These are phyloP conservation scores for Alloscopus bannaensis DNA, from an alignment of 2,888 invertebrate species.

Conservation along the genomic window DNA sequence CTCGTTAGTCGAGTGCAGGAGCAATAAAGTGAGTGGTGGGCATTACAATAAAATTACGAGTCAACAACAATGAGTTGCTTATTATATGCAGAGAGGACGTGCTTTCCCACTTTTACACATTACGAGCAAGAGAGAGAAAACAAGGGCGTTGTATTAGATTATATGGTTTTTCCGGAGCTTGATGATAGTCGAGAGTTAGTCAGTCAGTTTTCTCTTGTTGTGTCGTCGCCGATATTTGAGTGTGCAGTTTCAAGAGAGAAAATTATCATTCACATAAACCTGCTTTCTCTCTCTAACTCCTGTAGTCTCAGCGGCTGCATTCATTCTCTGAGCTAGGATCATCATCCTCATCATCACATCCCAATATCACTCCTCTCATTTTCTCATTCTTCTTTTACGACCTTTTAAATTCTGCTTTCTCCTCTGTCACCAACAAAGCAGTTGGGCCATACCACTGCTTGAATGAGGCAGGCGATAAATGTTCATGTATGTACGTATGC, in stretches of 20 bases:
- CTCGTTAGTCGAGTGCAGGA: not conserved
- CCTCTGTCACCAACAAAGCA: not conserved
- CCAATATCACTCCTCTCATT: slow-evolving; percentile 47
- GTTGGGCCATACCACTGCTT: not conserved
- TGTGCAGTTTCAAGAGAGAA: slow-evolving; percentile 22
- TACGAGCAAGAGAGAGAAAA: slow-evolving; percentile 1
- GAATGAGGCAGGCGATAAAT: not conserved
- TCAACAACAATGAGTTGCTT: slow-evolving; percentile 12
- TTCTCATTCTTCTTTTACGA: slow-evolving; percentile 60
- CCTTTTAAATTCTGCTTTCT: slow-evolving; percentile 36
- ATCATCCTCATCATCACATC: slow-evolving; percentile 26
- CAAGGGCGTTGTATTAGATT: slow-evolving; percentile 20
- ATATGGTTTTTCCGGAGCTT: slow-evolving; percentile 25
- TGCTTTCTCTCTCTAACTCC: slow-evolving; percentile 3
- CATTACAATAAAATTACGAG: slow-evolving; percentile 28
- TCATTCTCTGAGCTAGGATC: slow-evolving; percentile 13
- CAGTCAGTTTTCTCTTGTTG: slow-evolving; percentile 24
- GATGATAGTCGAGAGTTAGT: slow-evolving; percentile 45
- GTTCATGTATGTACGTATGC: slow-evolving; percentile 21
- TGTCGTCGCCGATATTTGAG: slow-evolving; percentile 9
- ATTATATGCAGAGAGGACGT: slow-evolving; percentile 1
- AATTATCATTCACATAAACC: slow-evolving; percentile 32
- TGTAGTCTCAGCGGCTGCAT: not conserved
- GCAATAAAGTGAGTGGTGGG: not conserved
- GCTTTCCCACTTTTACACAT: not conserved